A percentile compares a stretch with the other conserved stretches of the same genome.
Evolutionary conservation across 2,888 invertebrate genomes (phyloP).

Genomic region (Luffia ferchaultella): DNA sequence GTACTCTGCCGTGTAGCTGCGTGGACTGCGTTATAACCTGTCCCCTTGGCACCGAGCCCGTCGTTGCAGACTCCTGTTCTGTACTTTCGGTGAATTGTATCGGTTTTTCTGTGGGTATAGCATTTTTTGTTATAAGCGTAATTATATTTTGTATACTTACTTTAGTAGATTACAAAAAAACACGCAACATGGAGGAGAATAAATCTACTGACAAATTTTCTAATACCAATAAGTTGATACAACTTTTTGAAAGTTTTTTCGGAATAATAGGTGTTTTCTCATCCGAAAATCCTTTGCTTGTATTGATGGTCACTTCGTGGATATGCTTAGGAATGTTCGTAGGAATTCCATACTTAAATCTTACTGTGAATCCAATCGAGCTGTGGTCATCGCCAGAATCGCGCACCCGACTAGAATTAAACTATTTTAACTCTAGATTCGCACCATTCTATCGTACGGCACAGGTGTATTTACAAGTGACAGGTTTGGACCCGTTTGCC

Average conservation of each 20-base stretch:
- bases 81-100: conserved; percentile 70
- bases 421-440: conserved; percentile 88
- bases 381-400: conserved; percentile 91
- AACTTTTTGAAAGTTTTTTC: conserved; percentile 34
- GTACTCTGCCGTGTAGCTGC: conserved; percentile 75
- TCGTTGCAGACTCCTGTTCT: conserved; percentile 47
- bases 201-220: background rate
- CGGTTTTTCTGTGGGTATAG: conserved; percentile 69
- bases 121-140: conserved; percentile 50
- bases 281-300: conserved; percentile 70
- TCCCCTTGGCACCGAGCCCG: conserved; percentile 49
- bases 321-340: conserved; percentile 64
- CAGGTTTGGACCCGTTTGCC: conserved; percentile 47
- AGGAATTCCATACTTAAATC: conserved; percentile 72
- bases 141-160: conserved; percentile 34
- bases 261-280: conserved; percentile 60
- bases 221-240: conserved; percentile 9
- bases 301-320: conserved; percentile 71
- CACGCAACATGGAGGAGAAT: conserved; percentile 12
- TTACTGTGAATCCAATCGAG: conserved; percentile 91
- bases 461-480: conserved; percentile 83
- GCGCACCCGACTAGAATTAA: conserved; percentile 81
- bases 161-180: conserved; percentile 21
- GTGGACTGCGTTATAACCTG: conserved; percentile 77
- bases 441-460: conserved; percentile 89